Conservation (phyloP, 2,113 vertebrate genomes). For the Laterallus jamaicensis region DNA sequence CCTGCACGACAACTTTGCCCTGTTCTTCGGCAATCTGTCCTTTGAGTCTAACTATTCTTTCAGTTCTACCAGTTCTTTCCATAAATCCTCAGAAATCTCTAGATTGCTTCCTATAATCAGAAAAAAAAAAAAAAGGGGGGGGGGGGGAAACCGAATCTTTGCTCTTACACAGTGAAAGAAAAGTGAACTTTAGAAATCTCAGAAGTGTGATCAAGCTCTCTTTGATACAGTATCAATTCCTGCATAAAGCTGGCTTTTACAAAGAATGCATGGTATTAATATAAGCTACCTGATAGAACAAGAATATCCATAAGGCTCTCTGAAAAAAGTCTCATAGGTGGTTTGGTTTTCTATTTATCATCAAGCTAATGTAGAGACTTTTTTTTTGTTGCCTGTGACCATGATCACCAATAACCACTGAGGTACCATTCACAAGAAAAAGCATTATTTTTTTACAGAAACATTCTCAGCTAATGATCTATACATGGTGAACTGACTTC, state of each 20-base stretch:
- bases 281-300: neutral
- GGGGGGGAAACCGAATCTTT: neutral
- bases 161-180: neutral
- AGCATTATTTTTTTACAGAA: neutral
- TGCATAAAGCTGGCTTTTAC: neutral
- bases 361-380: neutral
- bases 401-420: neutral
- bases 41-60: neutral
- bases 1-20: neutral
- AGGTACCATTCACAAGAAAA: neutral
- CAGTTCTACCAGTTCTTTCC: neutral
- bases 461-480: neutral
- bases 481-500: rapidly evolving
- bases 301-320: rapidly evolving
- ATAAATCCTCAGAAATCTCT: neutral
- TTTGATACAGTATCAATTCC: neutral
- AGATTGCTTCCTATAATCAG: neutral
- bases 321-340: neutral
- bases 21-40: neutral
- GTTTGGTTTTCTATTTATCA: neutral
- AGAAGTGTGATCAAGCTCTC: neutral
- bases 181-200: neutral
- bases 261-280: neutral
- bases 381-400: neutral
- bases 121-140: neutral